Conservation (phyloP, 2,113 vertebrate species). For the Nothocercus julius region DNA sequence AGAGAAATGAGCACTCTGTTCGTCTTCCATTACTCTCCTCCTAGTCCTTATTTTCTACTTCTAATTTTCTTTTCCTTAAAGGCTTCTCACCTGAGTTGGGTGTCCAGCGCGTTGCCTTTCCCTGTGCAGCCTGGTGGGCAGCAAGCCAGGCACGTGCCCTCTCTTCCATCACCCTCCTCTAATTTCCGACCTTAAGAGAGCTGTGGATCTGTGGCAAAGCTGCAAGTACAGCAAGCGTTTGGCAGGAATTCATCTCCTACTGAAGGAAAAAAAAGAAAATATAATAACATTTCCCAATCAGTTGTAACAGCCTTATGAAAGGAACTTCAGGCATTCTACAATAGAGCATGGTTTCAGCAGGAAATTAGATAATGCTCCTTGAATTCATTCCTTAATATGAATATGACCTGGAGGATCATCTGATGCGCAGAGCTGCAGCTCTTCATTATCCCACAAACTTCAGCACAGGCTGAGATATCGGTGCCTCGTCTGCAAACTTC, state of each 20-base stretch:
- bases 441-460: background rate
- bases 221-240: background rate
- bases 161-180: background rate
- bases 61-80: background rate
- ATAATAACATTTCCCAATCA: background rate
- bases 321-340: background rate
- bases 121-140: background rate
- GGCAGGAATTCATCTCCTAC: background rate
- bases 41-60: too few species aligned
- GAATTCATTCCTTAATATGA: background rate
- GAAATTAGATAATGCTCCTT: background rate
- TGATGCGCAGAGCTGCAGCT: background rate
- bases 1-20: background rate
- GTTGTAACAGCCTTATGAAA: background rate
- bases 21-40: background rate
- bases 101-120: background rate
- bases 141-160: background rate
- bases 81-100: background rate
- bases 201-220: background rate
- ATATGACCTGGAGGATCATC: background rate
- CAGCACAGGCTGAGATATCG: background rate
- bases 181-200: background rate
- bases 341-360: background rate
- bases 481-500: fast-evolving
- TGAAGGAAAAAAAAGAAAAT: too few species aligned